Conservation (phyloP, 2,113 vertebrate genomes). For the Scalopus aquaticus region DNA sequence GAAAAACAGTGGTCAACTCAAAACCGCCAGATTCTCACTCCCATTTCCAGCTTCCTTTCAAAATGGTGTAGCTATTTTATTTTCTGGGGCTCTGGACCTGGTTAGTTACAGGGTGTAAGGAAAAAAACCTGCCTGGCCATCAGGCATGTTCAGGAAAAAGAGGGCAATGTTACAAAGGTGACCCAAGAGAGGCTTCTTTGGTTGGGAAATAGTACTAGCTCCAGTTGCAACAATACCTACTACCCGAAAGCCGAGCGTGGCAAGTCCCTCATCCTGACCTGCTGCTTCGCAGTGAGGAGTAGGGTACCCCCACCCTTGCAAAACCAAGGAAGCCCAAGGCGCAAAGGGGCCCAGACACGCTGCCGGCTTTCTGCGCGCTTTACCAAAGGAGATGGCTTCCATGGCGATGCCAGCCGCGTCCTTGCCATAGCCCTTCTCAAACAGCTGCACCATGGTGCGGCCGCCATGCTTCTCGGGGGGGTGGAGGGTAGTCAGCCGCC, state of each 20-base stretch:
- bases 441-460: conserved; percentile 92
- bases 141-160: background rate
- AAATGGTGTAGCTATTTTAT: background rate
- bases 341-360: background rate
- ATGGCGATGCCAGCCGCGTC: conserved; percentile 98
- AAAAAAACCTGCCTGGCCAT: background rate
- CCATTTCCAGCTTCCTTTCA: background rate
- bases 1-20: background rate
- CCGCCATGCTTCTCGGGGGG: conserved; percentile 91
- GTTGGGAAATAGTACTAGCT: background rate
- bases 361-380: background rate
- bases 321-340: background rate
- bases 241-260: background rate
- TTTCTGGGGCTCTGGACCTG: background rate
- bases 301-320: background rate
- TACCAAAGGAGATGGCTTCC: conserved; percentile 98
- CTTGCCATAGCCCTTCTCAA: conserved; percentile 98
- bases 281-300: background rate
- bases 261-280: background rate
- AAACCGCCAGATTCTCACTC: background rate
- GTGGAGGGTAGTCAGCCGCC: conserved; percentile 93
- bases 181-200: background rate
- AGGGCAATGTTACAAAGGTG: background rate
- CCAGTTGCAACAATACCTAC: background rate
- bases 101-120: background rate